Evolutionary conservation across 30 jellyfish, hydroid and myxozoan species (phyloP), one percentile per base, ranked within the genome.

Genomic region (Aurelia aurita): DNA sequence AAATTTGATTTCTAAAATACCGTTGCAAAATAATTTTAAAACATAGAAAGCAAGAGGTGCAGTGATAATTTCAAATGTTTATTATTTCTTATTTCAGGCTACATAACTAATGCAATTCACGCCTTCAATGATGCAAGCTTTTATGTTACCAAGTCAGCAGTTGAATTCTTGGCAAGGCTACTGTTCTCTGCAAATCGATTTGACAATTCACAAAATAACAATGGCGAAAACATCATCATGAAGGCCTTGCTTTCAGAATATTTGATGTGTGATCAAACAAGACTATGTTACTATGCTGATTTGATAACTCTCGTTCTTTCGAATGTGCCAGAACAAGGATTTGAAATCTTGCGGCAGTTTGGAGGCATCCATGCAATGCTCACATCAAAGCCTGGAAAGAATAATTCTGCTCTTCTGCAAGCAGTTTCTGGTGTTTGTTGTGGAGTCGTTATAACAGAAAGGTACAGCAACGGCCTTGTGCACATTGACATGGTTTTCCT

Each of bases 41-140:
- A n/a, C n/a, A n/a, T n/a, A n/a, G n/a, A n/a, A n/a, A n/a, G n/a
- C n/a, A n/a, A n/a, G n/a, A n/a, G n/a, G n/a, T n/a, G n/a, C n/a
- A n/a, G n/a, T n/a, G n/a, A n/a, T n/a, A n/a, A n/a, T n/a, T n/a
- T n/a, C n/a, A n/a, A n/a, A n/a, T n/a, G n/a, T n/a, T n/a, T n/a
- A n/a, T 47, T 5, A 21, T 25, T 19, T n/a, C 49, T 0, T 1
- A 58, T 69, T 58, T 28, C 46, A 83, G 86, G 84, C 13, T 47
- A 65, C 22, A 7, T 83, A 18, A 10, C 31, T 3, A 20, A 31
- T 59, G 77, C 85, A 27, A 51, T 54, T 18, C 18, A 67, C 43
- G 74, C 93, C 14, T 71, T 83, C 66, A 43, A 34, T 12, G 93
- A 83, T 28, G 21, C 78, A 5, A 83, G 93, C 49, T 83, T 69